phyloP scores from a whole-genome alignment of 1,140 invertebrate genomes.

The Bombus superbus region DNA sequence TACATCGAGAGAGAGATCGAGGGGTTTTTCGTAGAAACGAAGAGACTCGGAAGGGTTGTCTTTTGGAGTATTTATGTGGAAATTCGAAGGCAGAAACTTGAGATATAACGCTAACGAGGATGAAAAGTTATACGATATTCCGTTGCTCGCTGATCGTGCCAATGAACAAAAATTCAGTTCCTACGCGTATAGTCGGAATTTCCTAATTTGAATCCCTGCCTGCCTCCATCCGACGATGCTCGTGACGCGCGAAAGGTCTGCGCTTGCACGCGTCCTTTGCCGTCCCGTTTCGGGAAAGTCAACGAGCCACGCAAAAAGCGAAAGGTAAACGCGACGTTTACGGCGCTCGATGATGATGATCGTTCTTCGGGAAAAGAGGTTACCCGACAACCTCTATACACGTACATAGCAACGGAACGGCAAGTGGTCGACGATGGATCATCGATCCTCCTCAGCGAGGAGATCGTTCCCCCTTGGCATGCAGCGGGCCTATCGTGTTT shows the following conservation, averaged over 20 bases:
- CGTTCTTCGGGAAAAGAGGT: neutral
- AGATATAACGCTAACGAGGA: no score
- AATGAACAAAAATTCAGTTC: no score
- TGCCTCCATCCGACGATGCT: neutral
- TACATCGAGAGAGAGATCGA: neutral
- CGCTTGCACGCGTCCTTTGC: neutral
- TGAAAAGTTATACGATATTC: no score
- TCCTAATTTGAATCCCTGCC: no score
- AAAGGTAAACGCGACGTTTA: slow-evolving; percentile 19
- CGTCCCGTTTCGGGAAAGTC: slow-evolving; percentile 13
- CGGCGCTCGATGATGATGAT: neutral
- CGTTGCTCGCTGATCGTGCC: no score
- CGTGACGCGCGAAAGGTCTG: neutral
- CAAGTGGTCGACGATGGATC: slow-evolving; percentile 26
- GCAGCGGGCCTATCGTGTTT: slow-evolving; percentile 39
- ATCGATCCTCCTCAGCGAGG: slow-evolving; percentile 24
- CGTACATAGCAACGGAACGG: neutral
- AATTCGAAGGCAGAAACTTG: no score
- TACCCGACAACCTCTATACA: neutral
- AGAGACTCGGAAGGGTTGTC: neutral
- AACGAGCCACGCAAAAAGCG: neutral
- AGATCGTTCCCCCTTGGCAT: neutral
- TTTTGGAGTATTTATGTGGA: no score
- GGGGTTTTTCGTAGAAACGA: neutral
- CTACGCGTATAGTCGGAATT: no score